A percentile compares a stretch with the other conserved stretches of the same genome.
These are phyloP conservation scores for Heterochromis multidens DNA, from an alignment of 2,113 vertebrate species.

Conservation along the genomic window DNA sequence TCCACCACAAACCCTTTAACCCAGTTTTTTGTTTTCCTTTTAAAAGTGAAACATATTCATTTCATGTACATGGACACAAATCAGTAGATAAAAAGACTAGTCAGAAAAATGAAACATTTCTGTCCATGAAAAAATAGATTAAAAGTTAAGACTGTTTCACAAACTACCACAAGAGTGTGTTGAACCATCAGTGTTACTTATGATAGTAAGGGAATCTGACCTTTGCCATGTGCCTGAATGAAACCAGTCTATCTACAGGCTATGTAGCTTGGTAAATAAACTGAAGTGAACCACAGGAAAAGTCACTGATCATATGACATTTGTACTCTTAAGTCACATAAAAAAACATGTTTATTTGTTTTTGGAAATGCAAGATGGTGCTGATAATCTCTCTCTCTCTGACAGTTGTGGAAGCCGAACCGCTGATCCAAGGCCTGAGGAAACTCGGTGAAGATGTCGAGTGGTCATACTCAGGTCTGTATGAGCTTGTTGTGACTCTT, in stretches of 20 bases:
- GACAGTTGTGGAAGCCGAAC: constrained; percentile 44
- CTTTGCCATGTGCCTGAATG: not conserved
- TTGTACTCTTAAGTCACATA: not conserved
- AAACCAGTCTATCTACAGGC: not conserved
- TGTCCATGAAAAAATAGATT: not conserved
- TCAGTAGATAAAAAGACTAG: not conserved
- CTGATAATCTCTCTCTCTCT: not conserved
- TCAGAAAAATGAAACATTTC: not conserved
- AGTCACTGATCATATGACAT: not conserved
- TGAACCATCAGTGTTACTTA: not conserved
- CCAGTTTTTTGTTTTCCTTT: not conserved
- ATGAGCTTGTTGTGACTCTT: not conserved
- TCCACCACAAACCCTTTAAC: not conserved
- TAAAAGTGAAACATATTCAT: not conserved
- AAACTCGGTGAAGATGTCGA: constrained; percentile 65
- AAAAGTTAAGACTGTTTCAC: not conserved
- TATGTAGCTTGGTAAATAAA: not conserved
- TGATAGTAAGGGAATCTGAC: not conserved
- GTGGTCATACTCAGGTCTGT: constrained; percentile 78
- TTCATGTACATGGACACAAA: not conserved
- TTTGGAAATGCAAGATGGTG: too few relatives aligned
- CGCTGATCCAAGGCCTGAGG: constrained; percentile 56
- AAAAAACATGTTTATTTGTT: too few relatives aligned
- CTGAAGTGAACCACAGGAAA: not conserved
- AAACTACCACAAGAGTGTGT: too few relatives aligned